Evolutionary conservation across 2,888 invertebrate species (phyloP).

Genomic region (Mythimna lalbum): DNA sequence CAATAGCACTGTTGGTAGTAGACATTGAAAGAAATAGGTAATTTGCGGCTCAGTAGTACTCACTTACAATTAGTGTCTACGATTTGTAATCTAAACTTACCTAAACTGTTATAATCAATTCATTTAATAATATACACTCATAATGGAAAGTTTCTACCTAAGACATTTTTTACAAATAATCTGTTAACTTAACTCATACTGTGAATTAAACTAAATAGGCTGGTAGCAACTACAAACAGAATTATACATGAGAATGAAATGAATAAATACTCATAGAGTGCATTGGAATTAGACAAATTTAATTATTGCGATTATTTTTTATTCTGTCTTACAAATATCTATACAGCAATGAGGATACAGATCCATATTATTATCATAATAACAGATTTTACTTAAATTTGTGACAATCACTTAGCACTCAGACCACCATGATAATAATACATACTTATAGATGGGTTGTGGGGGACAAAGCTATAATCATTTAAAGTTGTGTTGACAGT

Average conservation of each 20-base stretch:
- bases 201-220: conserved; percentile 75
- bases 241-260: conserved; percentile 66
- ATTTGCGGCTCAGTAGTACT: conserved; percentile 71
- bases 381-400: conserved; percentile 72
- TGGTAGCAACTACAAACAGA: conserved; percentile 72
- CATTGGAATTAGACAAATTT: conserved; percentile 53
- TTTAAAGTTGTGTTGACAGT: conserved; percentile 68
- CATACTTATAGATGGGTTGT: conserved; percentile 58
- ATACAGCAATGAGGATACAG: conserved; percentile 76
- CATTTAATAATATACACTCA: conserved; percentile 85
- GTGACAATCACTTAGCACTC: conserved; percentile 80
- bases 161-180: conserved; percentile 79
- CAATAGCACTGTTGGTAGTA: conserved; percentile 56
- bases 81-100: conserved; percentile 78
- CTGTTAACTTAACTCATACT: conserved; percentile 73
- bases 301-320: conserved; percentile 60
- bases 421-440: conserved; percentile 71
- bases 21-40: conserved; percentile 60
- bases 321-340: conserved; percentile 68
- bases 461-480: conserved; percentile 68
- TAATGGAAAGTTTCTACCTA: conserved; percentile 82
- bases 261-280: conserved; percentile 70
- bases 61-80: conserved; percentile 81
- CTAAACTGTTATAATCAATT: conserved; percentile 80
- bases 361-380: conserved; percentile 72